Conservation (phyloP, 2,113 vertebrate species). For the Mastomys natalensis region DNA sequence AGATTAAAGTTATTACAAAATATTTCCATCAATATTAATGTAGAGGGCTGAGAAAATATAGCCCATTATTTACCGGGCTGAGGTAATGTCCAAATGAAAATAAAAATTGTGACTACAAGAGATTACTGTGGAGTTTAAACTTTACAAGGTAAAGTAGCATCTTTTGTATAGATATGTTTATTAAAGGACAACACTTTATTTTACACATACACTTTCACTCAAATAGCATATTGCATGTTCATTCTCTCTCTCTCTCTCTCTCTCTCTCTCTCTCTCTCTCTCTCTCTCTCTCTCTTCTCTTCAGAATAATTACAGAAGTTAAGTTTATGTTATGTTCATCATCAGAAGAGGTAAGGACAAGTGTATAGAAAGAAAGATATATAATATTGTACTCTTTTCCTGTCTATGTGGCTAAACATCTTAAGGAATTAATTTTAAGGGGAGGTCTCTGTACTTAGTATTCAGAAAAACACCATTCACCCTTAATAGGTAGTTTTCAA, state of each 20-base stretch:
- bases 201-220: neutral
- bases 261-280: no score
- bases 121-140: slow-evolving; percentile 24
- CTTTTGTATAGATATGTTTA: slow-evolving; percentile 1
- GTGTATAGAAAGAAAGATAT: neutral
- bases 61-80: slow-evolving; percentile 13
- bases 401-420: neutral
- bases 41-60: neutral
- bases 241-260: no score
- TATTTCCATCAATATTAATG: neutral
- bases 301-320: slow-evolving; percentile 27
- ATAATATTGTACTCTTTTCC: neutral
- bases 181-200: neutral
- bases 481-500: neutral
- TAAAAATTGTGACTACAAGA: neutral
- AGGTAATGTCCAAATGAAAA: neutral
- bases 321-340: neutral
- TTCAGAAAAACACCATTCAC: neutral
- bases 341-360: neutral
- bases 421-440: neutral
- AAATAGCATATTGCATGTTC: neutral
- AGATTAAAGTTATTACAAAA: slow-evolving; percentile 1
- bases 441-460: neutral
- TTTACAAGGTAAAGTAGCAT: slow-evolving; percentile 8
- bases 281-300: no score